A percentile compares a stretch with the other conserved stretches of the same genome.
Evolutionary conservation across 92 coral and sea anemone genomes (phyloP).

Genomic region (Metridium senile): DNA sequence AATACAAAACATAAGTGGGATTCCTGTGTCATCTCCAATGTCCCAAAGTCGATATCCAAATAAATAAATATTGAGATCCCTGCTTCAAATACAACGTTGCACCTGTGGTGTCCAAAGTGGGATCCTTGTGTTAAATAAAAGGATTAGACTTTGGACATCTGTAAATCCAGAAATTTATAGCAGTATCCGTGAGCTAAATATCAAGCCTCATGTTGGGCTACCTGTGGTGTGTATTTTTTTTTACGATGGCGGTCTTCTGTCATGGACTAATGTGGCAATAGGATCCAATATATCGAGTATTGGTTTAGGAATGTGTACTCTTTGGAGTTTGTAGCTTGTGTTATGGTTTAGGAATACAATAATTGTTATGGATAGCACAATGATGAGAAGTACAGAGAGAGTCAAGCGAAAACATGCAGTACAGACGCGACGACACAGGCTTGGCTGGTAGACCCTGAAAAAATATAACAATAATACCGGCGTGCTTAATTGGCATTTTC

Average conservation of each 20-base stretch:
- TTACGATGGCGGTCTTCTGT: conserved; percentile 11
- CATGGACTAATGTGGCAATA: conserved; percentile 22
- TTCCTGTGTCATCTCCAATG: too few relatives aligned
- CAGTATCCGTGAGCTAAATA: too few relatives aligned
- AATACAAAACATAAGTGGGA: too few relatives aligned
- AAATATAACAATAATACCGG: background rate
- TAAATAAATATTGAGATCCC: too few relatives aligned
- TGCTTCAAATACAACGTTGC: too few relatives aligned
- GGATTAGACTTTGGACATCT: too few relatives aligned
- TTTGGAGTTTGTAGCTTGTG: conserved; percentile 35
- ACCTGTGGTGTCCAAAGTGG: too few relatives aligned
- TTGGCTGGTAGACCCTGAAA: conserved; percentile 50
- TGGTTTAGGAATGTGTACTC: conserved; percentile 26
- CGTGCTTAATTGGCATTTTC: too few relatives aligned
- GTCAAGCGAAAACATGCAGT: conserved; percentile 44
- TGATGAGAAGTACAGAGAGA: conserved; percentile 27
- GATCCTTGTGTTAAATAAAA: too few relatives aligned
- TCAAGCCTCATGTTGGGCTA: background rate
- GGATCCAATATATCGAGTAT: conserved; percentile 28
- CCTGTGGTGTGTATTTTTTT: background rate
- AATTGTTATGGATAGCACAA: conserved; percentile 26
- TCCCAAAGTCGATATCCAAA: too few relatives aligned
- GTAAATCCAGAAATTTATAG: too few relatives aligned
- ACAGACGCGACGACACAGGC: conserved; percentile 59
- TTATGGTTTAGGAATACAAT: conserved; percentile 19